These are phyloP conservation scores for Ochotona princeps DNA, from an alignment of 2,113 vertebrate genomes.

Conservation along the genomic window DNA sequence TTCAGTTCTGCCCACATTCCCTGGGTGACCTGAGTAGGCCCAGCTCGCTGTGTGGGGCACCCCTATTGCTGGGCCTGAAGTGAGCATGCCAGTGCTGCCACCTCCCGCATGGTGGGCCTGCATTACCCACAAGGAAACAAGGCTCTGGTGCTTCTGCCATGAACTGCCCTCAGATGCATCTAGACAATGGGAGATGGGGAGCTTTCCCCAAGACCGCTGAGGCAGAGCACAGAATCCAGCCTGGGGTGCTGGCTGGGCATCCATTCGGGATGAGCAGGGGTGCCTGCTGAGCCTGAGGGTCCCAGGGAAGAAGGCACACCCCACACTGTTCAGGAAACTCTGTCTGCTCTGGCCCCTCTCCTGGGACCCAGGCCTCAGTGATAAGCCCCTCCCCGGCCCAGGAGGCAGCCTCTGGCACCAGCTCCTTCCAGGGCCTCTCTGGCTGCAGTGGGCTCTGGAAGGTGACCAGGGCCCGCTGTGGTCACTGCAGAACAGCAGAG, in stretches of 20 bases:
- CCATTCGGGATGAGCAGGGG: neutral
- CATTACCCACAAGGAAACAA: neutral
- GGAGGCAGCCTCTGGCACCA: neutral
- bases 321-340: neutral
- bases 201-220: neutral
- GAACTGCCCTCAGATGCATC: neutral
- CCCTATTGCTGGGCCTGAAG: neutral
- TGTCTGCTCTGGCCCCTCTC: neutral
- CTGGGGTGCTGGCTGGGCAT: neutral
- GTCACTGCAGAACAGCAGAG: neutral
- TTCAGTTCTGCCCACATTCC: neutral
- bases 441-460: neutral
- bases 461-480: neutral
- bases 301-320: conserved; percentile 19
- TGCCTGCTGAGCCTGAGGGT: neutral
- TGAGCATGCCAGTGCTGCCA: neutral
- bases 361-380: conserved; percentile 15
- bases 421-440: neutral
- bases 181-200: neutral
- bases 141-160: neutral
- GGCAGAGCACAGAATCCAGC: neutral
- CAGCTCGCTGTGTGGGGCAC: neutral
- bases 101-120: neutral
- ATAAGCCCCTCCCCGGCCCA: conserved; percentile 11
- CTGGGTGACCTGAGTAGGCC: conserved; percentile 52